Conservation (phyloP, 2,888 invertebrate species). For the Aspidiotus rigidus region DNA sequence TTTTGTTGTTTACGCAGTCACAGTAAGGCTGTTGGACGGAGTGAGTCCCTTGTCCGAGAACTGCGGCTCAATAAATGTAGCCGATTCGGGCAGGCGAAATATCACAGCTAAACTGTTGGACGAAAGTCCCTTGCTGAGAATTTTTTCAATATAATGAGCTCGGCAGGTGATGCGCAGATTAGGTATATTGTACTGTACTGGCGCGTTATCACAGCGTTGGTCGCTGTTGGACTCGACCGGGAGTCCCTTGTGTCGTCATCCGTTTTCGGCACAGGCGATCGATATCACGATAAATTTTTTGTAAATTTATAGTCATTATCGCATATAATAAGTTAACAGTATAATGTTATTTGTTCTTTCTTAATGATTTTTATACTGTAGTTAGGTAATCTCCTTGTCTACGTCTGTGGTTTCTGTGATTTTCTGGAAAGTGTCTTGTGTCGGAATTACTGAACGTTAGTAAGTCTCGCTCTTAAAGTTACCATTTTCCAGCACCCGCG, state of each 20-base stretch:
- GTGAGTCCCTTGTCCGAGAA: constrained; percentile 35
- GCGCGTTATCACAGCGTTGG: constrained; percentile 30
- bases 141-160: constrained; percentile 13
- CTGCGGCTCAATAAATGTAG: neutral
- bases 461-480: too few species aligned
- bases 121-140: constrained; percentile 36
- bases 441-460: too few species aligned
- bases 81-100: constrained; percentile 35
- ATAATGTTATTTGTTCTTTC: too few species aligned
- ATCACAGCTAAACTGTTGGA: constrained; percentile 38
- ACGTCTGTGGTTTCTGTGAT: too few species aligned
- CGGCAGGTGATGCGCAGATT: constrained; percentile 35
- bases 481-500: too few species aligned
- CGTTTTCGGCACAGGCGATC: constrained; percentile 23
- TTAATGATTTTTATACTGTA: too few species aligned
- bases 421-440: too few species aligned
- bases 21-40: constrained; percentile 37
- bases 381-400: too few species aligned
- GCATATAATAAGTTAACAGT: too few species aligned
- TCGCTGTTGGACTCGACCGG: constrained; percentile 29
- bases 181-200: neutral
- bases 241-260: constrained; percentile 28
- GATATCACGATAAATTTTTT: neutral
- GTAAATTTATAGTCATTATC: neutral
- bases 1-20: constrained; percentile 41